A percentile compares a stretch with the other conserved stretches of the same genome.
These are phyloP conservation scores for Temnothorax unifasciatus DNA, from an alignment of 2,888 invertebrate genomes.

Conservation along the genomic window DNA sequence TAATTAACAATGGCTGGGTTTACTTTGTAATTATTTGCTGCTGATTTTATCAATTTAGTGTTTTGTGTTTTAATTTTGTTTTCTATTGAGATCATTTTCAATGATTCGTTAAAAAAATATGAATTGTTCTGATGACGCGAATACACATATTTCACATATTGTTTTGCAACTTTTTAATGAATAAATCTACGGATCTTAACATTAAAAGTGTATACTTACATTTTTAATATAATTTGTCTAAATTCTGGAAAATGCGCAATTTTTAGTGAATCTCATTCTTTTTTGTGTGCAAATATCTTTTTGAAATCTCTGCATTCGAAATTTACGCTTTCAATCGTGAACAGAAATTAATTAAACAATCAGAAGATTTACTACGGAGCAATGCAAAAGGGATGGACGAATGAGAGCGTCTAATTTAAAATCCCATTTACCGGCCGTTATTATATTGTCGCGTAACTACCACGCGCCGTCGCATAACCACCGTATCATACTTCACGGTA, in stretches of 20 bases:
- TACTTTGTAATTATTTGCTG: background rate
- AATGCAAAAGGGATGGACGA: background rate
- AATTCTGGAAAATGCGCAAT: background rate
- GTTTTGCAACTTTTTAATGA: background rate
- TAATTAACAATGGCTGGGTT: constrained; percentile 9
- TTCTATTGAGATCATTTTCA: background rate
- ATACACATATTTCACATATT: background rate
- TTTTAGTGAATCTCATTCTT: background rate
- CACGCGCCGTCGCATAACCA: background rate
- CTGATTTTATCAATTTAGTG: constrained; percentile 23
- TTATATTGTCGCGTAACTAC: constrained; percentile 10
- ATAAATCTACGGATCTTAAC: background rate
- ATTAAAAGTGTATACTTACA: background rate
- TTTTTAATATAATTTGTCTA: background rate
- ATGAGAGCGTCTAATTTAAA: constrained; percentile 26
- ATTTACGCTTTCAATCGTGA: background rate
- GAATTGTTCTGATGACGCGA: background rate
- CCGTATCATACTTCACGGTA: background rate
- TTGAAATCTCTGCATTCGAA: background rate
- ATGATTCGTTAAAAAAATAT: background rate
- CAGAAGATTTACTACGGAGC: background rate
- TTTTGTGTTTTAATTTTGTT: background rate
- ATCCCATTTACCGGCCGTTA: background rate
- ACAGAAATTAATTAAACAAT: constrained; percentile 5
- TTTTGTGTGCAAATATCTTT: background rate